Base-by-base conservation (phyloP, 2,888 invertebrate genomes). In the Caenorhabditis angaria region DNA sequence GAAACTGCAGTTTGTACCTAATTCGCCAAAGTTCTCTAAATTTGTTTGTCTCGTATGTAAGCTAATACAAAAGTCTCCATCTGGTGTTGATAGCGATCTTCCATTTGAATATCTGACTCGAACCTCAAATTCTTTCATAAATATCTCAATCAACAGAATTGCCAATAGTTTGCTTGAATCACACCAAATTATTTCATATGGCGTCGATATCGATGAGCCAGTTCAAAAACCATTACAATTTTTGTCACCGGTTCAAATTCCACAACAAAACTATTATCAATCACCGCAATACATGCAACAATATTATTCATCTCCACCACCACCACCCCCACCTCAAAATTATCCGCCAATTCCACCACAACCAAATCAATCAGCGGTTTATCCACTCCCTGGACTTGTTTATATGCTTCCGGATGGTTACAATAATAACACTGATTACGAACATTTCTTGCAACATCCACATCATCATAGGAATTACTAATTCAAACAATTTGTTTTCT, bases 221-320 rank as follows among this genome's bases (percentile, higher is more conserved):
- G 18, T 6, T 5, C 41, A 41, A 2, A 41, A 41, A 41, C 41
- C 41, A 12, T 18, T 41, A 18, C 41, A 41, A 41, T 3, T 41
- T 41, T 41, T 41, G 41, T 12, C 41, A 14, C 41, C 41, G 3
- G 6, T 41, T 12, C 41, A 41, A 10, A 41, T 41, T 18, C 41
- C 41, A 18, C 41, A 41, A 41, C 41, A 41, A 18, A 41, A 12
- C 18, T 41, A 41, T 14, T 12, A 18, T 41, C 10, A 10, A 12
- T 48, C 22, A 22, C 18, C 62, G 3, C 32, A 57, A 25, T 53
- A 4, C 60, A 55, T 10, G 60, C 65, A 14, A 51, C 58, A 24
- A 50, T 32, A n/a, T 32, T 50, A 54, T 54, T 27, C 10, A 20
- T 22, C 3, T 10, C 14, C 1, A 35, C 41, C 35, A 35, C 41